Evolutionary conservation across 1,140 invertebrate species (phyloP), one percentile per base, ranked within the genome.

Genomic region (Paramacrobiotus metropolitanus): DNA sequence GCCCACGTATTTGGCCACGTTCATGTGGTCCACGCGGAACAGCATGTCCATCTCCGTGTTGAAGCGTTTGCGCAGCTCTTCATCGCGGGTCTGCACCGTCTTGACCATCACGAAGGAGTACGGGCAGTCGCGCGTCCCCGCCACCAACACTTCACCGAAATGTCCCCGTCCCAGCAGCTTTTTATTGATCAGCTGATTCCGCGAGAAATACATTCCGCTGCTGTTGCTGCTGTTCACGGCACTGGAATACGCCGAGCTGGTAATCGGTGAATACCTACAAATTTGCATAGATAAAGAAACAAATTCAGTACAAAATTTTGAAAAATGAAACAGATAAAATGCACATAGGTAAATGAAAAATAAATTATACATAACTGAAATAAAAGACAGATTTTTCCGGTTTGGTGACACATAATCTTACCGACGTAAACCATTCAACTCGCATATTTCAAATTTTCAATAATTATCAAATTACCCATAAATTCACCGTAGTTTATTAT

Each of bases 81-180:
- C 86, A 63, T 89, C 85, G 68, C 83, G 82, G 0, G 80, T 83
- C n/a, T 78, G 76, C 20, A 86, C 68, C 30, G 81, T 79, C 70
- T 86, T 86, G 0, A 85, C 80, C 76, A 86, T 79, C 15, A 77
- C 76, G 21, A 85, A 78, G 15, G 31, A n/a, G 0, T 31, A 18
- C 18, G 59, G 4, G 61, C 62, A 61, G 20, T 64, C 24, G 70
- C 72, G 66, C 68, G 69, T 31, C 68, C 69, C 30, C 0, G 83
- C 83, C 2, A 90, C 73, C 67, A 85, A 83, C 1, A 93, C 82
- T 68, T 93, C 88, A 0, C 90, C 89, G 68, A 89, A 92, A 15
- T 24, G 24, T 4, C 48, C 48, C 9, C 24, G 15, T 24, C 48
- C 48, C 15, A 55, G 9, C 48, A 20, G 15, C 15, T 24, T 15